Conservation (phyloP, 1,140 invertebrate species). For the Magallana ariakensis region DNA sequence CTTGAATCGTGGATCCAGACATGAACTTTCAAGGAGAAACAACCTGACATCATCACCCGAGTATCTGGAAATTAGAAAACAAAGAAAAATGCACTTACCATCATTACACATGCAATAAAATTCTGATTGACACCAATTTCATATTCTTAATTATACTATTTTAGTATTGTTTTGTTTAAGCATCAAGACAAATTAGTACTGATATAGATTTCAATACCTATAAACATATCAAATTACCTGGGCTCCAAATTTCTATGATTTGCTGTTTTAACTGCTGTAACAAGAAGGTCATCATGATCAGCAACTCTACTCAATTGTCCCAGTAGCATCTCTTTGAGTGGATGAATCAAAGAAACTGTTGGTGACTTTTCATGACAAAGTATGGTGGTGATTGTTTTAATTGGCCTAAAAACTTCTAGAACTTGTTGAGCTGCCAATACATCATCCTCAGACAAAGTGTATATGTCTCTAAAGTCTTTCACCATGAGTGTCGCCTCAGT, state of each 20-base stretch:
- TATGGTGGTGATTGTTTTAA: slow-evolving; percentile 51
- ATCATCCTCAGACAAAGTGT: slow-evolving; percentile 33
- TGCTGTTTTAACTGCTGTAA: slow-evolving; percentile 38
- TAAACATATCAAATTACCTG: neutral
- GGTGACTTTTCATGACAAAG: slow-evolving; percentile 20
- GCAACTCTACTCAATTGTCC: neutral
- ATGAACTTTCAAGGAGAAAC: neutral
- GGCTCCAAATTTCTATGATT: neutral
- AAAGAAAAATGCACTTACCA: no score
- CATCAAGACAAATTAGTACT: neutral
- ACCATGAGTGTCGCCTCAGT: neutral
- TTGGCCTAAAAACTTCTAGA: slow-evolving; percentile 45
- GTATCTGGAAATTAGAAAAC: neutral
- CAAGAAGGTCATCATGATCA: neutral
- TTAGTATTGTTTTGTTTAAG: neutral
- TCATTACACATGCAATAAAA: neutral
- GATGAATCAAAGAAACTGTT: slow-evolving; percentile 46
- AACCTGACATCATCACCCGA: neutral
- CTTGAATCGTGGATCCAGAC: neutral
- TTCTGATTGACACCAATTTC: neutral
- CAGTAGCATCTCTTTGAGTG: slow-evolving; percentile 41
- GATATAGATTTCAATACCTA: neutral
- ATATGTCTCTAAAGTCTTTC: slow-evolving; percentile 10
- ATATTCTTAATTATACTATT: neutral
- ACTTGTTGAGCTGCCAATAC: no score